These are phyloP conservation scores for Sarcophaga carnaria DNA, from an alignment of 2,888 invertebrate species.

Conservation along the genomic window DNA sequence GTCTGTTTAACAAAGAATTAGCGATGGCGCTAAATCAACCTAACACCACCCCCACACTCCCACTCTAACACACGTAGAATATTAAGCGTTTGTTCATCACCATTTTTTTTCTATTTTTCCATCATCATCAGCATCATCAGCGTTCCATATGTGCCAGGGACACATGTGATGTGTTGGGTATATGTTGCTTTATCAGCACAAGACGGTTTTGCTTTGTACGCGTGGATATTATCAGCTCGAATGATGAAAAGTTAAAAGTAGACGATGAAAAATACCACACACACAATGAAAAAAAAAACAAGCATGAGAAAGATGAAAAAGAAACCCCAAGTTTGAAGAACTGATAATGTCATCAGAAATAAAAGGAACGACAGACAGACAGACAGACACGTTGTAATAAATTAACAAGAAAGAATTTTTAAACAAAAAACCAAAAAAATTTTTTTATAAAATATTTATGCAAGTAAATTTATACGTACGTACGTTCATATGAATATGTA, in stretches of 20 bases:
- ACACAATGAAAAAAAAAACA: neutral
- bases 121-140: neutral
- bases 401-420: constrained; percentile 33
- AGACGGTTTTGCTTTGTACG: neutral
- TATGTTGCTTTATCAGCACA: neutral
- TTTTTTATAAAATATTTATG: neutral
- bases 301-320: constrained; percentile 1
- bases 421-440: constrained; percentile 1
- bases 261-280: neutral
- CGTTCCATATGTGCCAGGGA: neutral
- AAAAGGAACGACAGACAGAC: constrained; percentile 38
- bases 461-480: neutral
- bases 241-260: constrained; percentile 24
- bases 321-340: constrained; percentile 26
- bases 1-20: neutral
- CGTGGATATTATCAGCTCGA: neutral
- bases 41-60: too few relatives aligned
- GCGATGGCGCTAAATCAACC: neutral
- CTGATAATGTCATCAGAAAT: constrained; percentile 57
- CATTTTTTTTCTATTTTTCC: neutral
- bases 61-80: too few relatives aligned
- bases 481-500: neutral
- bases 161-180: neutral
- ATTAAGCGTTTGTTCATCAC: neutral
- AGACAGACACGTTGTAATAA: constrained; percentile 46